A percentile compares a stretch with the other conserved stretches of the same genome.
Conservation (phyloP, 2,113 vertebrate species). For the Charina bottae region DNA sequence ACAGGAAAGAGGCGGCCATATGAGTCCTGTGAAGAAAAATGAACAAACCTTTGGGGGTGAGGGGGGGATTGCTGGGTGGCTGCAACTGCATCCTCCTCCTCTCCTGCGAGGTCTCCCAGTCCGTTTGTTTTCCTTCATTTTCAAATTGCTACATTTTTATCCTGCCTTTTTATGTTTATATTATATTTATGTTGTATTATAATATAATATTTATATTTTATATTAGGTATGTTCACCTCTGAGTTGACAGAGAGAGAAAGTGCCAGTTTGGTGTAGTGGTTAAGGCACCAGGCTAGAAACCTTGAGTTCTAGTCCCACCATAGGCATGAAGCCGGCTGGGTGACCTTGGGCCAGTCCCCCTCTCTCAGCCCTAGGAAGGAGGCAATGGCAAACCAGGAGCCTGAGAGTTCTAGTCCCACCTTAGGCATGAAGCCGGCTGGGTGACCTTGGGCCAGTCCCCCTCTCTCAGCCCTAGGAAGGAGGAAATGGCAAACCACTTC, state of each 20-base stretch:
- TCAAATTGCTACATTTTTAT: background rate
- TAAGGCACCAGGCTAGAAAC: too few relatives aligned
- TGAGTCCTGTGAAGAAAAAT: background rate
- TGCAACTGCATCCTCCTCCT: background rate
- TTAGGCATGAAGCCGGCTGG: too few relatives aligned
- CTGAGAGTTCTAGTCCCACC: too few relatives aligned
- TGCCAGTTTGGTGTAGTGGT: too few relatives aligned
- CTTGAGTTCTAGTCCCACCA: too few relatives aligned
- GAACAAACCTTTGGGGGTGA: background rate
- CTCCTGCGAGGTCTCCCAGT: background rate
- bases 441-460: too few relatives aligned
- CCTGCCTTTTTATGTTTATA: background rate
- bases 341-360: too few relatives aligned
- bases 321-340: too few relatives aligned
- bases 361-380: background rate
- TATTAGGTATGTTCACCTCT: background rate
- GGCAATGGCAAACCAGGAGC: background rate
- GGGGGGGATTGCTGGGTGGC: too few relatives aligned
- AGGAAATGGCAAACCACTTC: background rate
- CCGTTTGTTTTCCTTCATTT: background rate
- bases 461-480: background rate
- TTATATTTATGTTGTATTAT: too few relatives aligned
- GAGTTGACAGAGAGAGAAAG: too few relatives aligned
- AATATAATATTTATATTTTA: background rate
- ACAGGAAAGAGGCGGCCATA: background rate